A percentile compares a stretch with the other conserved stretches of the same genome.
Evolutionary conservation across 2,888 invertebrate genomes (phyloP).

Genomic region (Crioceris asparagi): DNA sequence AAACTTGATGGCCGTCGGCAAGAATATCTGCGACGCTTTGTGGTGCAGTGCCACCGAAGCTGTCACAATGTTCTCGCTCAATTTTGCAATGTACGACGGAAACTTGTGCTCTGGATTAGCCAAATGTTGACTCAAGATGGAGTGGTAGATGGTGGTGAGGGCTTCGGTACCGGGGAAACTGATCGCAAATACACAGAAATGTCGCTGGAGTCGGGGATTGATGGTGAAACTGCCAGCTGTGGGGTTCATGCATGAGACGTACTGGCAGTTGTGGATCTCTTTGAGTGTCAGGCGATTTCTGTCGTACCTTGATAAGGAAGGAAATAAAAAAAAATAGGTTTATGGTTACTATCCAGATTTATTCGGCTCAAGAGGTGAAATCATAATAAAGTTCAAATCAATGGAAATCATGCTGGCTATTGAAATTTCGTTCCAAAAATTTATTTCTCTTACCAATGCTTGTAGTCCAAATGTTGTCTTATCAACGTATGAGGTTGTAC

Average conservation of each 20-base stretch:
- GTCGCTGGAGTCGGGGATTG: slow-evolving; percentile 84
- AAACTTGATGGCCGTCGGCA: slow-evolving; percentile 93
- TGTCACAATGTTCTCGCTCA: slow-evolving; percentile 62
- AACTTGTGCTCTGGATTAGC: slow-evolving; percentile 74
- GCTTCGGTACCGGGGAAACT: slow-evolving; percentile 70
- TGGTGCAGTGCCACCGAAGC: slow-evolving; percentile 79
- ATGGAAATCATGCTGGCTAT: too few relatives aligned
- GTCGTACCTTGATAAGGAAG: slow-evolving; percentile 59
- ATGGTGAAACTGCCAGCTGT: slow-evolving; percentile 96
- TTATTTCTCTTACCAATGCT: slow-evolving; percentile 84
- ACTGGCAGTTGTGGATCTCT: slow-evolving; percentile 94
- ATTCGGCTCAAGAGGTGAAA: too few relatives aligned
- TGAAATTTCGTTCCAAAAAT: too few relatives aligned
- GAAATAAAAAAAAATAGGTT: too few relatives aligned
- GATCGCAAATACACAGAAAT: slow-evolving; percentile 81
- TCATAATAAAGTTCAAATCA: too few relatives aligned
- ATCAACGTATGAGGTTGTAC: slow-evolving; percentile 95
- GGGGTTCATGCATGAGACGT: slow-evolving; percentile 96
- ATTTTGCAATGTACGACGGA: slow-evolving; percentile 53
- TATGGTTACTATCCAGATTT: too few relatives aligned
- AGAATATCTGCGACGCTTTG: slow-evolving; percentile 75
- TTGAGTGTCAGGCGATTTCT: slow-evolving; percentile 78
- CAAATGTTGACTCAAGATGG: slow-evolving; percentile 79
- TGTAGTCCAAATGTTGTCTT: slow-evolving; percentile 90
- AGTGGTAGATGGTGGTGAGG: slow-evolving; percentile 76